These are phyloP conservation scores for Therioaphis trifolii DNA, from an alignment of 2,888 invertebrate genomes.

Conservation along the genomic window DNA sequence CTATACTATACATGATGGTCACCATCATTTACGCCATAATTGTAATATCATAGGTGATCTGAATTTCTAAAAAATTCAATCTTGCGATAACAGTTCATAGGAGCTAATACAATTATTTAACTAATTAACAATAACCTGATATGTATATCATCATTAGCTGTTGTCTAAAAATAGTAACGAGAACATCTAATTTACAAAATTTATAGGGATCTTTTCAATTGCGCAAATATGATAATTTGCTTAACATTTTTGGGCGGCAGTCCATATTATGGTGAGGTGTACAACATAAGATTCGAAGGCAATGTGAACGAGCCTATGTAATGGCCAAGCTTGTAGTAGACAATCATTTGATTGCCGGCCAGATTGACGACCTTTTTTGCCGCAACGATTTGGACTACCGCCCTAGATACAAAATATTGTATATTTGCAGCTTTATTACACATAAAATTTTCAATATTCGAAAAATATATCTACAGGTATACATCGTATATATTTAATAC, in stretches of 20 bases:
- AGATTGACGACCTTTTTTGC: slow-evolving; percentile 59
- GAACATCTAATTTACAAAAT: slow-evolving; percentile 8
- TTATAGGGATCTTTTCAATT: slow-evolving; percentile 17
- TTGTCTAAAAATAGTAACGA: neutral
- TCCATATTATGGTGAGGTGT: neutral
- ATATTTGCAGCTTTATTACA: no score
- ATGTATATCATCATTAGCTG: no score
- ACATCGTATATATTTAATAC: neutral
- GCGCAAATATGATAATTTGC: slow-evolving; percentile 42
- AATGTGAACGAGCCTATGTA: slow-evolving; percentile 38
- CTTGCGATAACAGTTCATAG: no score
- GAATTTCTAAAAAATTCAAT: no score
- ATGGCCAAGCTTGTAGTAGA: slow-evolving; percentile 26
- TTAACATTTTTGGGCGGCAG: slow-evolving; percentile 32
- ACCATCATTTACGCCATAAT: neutral
- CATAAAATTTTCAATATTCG: neutral
- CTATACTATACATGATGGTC: neutral
- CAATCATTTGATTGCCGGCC: slow-evolving; percentile 59
- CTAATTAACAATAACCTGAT: no score
- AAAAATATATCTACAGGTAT: neutral
- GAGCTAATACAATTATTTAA: no score
- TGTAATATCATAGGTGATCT: no score
- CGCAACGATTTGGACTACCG: slow-evolving; percentile 43
- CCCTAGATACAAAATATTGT: slow-evolving; percentile 49
- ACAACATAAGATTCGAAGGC: neutral